Base-by-base conservation (phyloP, 92 coral and sea anemone genomes). In the Parazoanthus darwini region DNA sequence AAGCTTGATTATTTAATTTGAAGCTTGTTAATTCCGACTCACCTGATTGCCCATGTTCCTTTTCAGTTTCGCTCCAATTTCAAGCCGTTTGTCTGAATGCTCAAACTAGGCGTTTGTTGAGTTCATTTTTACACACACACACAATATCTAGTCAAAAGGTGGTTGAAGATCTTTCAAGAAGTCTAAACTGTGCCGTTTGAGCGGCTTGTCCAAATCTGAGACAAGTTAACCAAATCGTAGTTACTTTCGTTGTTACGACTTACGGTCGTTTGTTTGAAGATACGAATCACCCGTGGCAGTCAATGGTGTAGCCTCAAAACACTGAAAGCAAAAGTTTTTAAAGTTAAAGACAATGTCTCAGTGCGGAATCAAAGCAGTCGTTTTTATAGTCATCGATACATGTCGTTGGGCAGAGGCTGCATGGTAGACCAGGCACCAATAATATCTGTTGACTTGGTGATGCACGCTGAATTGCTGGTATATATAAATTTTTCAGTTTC, bases 31-130 rank as follows among this genome's bases (percentile, higher is more conserved):
- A 22, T 3, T 2, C n/a, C 4, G 48, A 76, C 80, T 76, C 11
- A 76, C 80, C 80, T 76, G 80, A 39, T 76, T 76, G 3, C 80
- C 80, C 80, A 76, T 75, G 23, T 15, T 36, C 46, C 51, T 3
- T 23, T 6, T 23, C 25, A 29, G 33, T 15, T 16, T 37, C 16
- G 3, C 20, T 75, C 26, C 46, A 39, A 14, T 23, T 14, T 37
- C 13, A 25, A 25, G 26, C n/a, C n/a, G n/a, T 18, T 76, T 76
- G 23, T 3, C 51, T 37, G 37, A 23, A 70, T 56, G 65, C 13
- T 56, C 22, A 20, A 63, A 20, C 20, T 63, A 63, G 70, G 8
- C n/a, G 70, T 74, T 76, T 38, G 26, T 76, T 7, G 80, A 76
- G 80, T 39, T 76, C 80, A 6, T 76, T 76, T 76, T 44, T 1